Evolutionary conservation across 2,888 invertebrate species (phyloP), one percentile per base, ranked within the genome.

Genomic region (Lissonota sp.): DNA sequence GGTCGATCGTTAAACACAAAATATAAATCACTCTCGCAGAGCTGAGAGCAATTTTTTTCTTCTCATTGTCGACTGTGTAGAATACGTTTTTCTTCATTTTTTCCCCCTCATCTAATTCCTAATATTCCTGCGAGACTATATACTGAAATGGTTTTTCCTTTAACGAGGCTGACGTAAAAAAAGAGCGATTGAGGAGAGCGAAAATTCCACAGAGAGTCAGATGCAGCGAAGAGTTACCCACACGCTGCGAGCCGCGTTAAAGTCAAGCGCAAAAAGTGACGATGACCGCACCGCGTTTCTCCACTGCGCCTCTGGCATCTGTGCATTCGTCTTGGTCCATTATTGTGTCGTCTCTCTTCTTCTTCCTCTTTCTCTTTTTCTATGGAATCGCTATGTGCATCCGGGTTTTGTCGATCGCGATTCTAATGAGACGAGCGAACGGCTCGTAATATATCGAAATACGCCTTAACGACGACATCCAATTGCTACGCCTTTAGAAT

Each of bases 241-340:
- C 3, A 58, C 3, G 37, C 70, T 51, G 26, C 37, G 42, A 62
- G 62, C 16, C 16, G 62, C 53, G 62, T 72, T 72, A 40, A 44
- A 72, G 72, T 72, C 53, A 40, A 14, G 55, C 44, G n/a, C 44
- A 72, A 71, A 72, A 55, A 46, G 39, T 60, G 44, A 73, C 55
- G 63, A 73, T 73, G 72, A 64, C 63, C 63, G 26, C 63, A 64
- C 63, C 53, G 55, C 42, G 49, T 72, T 42, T 62, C 42, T 53
- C 10, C n/a, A 26, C 26, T 3, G 49, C 49, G 49, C 49, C 7
- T 49, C 10, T 49, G 12, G 12, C 49, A 49, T 26, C 26, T 26
- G 26, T 26, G 26, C 26, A 26, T 26, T 71, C 71, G 62, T 44
- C 63, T 57, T 16, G 64, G 64, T 64, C 64, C 55, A 73, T 73